Conservation (phyloP, 1,140 invertebrate genomes). For the Maconellicoccus hirsutus region DNA sequence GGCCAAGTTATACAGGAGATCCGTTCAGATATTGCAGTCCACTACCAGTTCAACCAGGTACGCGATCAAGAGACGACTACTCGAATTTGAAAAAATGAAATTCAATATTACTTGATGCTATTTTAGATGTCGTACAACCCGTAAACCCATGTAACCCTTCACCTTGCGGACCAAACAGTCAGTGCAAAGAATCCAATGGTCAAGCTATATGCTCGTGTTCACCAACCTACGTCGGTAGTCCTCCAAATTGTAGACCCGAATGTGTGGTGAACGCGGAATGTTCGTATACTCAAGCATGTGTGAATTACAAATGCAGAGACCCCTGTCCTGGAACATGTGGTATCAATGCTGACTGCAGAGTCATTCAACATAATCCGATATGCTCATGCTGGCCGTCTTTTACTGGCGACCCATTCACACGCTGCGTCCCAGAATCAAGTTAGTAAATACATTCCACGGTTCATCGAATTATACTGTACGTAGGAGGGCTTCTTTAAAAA, state of each 20-base stretch:
- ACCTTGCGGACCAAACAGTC: constrained; percentile 39
- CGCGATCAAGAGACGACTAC: neutral
- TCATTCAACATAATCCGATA: constrained; percentile 41
- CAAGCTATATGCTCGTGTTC: constrained; percentile 39
- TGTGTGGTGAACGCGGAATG: constrained; percentile 48
- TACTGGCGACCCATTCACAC: constrained; percentile 44
- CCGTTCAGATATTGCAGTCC: constrained; percentile 42
- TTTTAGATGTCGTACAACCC: constrained; percentile 23
- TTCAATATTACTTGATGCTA: neutral
- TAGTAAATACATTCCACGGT: too few relatives aligned
- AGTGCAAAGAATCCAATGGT: constrained; percentile 34
- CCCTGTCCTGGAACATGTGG: constrained; percentile 45
- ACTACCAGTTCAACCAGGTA: constrained; percentile 33
- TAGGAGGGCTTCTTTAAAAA: neutral
- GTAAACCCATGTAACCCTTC: constrained; percentile 35
- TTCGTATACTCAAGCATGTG: constrained; percentile 37
- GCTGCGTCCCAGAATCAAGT: constrained; percentile 39
- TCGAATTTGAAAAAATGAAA: neutral
- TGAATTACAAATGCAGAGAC: constrained; percentile 40
- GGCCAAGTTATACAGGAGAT: constrained; percentile 56
- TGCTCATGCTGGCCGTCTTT: constrained; percentile 38
- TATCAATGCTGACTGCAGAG: constrained; percentile 41
- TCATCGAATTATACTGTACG: neutral
- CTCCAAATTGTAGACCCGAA: constrained; percentile 53
- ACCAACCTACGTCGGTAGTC: constrained; percentile 46